Percentiles rank a stretch among this genome's conserved stretches.
Evolutionary conservation across 2,888 invertebrate genomes (phyloP).

Genomic region (Philereme transversata): DNA sequence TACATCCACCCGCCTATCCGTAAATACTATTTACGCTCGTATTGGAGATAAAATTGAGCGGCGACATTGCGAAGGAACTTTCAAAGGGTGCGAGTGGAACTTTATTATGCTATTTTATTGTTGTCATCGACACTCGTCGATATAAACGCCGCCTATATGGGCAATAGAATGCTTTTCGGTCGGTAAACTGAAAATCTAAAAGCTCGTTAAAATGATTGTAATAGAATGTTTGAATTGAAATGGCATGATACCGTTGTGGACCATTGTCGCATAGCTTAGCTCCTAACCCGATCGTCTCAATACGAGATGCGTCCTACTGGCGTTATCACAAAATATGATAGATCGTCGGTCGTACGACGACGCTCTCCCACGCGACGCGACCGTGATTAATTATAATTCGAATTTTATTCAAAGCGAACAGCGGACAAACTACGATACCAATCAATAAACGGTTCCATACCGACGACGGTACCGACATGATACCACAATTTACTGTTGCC

Average conservation of each 20-base stretch:
- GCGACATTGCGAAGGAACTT: conserved; percentile 72
- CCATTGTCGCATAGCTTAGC: conserved; percentile 67
- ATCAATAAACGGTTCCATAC: conserved; percentile 84
- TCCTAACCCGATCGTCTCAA: conserved; percentile 69
- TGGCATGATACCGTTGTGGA: conserved; percentile 58
- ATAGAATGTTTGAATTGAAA: conserved; percentile 46
- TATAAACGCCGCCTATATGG: conserved; percentile 58
- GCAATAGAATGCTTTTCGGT: conserved; percentile 54
- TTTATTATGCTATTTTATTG: conserved; percentile 76
- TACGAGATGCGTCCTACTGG: conserved; percentile 78
- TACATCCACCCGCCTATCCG: conserved; percentile 72
- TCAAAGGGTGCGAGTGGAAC: conserved; percentile 70
- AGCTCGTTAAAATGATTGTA: conserved; percentile 43
- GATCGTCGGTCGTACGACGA: conserved; percentile 76
- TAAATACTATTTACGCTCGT: conserved; percentile 62
- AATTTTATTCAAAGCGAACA: conserved; percentile 84
- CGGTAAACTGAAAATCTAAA: conserved; percentile 40
- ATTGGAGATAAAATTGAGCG: conserved; percentile 76
- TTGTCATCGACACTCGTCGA: conserved; percentile 66
- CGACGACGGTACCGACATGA: conserved; percentile 79
- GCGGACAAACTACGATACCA: conserved; percentile 82
- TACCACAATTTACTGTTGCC: conserved; percentile 80
- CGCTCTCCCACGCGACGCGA: conserved; percentile 80
- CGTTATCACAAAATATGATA: conserved; percentile 84
- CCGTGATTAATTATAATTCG: conserved; percentile 84